Conservation (phyloP, 2,888 invertebrate species). For the Drosophila parthenogenetica region DNA sequence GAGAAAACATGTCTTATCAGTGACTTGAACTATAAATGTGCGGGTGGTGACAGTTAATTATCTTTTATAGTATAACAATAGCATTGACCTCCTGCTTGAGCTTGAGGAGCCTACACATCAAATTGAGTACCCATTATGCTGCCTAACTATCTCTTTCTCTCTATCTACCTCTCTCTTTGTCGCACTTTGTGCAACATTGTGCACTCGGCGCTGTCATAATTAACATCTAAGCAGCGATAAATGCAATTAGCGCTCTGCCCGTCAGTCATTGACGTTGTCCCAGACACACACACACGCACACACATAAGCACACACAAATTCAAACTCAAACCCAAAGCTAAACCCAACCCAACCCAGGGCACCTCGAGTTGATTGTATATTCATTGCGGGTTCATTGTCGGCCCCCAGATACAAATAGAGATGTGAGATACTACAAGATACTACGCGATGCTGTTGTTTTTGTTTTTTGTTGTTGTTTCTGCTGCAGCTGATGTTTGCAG, state of each 20-base stretch:
- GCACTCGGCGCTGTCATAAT: constrained; percentile 68
- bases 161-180: neutral
- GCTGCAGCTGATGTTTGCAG: constrained; percentile 22
- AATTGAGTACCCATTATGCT: constrained; percentile 9
- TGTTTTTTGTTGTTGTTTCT: too few species aligned
- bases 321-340: constrained; percentile 2
- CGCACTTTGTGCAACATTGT: constrained; percentile 44
- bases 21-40: constrained; percentile 21
- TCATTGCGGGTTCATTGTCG: constrained; percentile 76
- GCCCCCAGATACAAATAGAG: constrained; percentile 18
- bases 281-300: constrained; percentile 15
- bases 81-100: constrained; percentile 59
- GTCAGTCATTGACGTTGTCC: constrained; percentile 54
- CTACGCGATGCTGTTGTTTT: neutral
- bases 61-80: constrained; percentile 49
- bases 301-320: neutral
- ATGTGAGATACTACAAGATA: constrained; percentile 1
- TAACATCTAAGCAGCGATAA: constrained; percentile 76
- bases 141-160: neutral
- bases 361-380: constrained; percentile 70
- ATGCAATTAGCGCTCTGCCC: constrained; percentile 67
- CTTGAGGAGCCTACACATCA: constrained; percentile 35
- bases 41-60: constrained; percentile 37
- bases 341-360: constrained; percentile 24
- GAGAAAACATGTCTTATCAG: constrained; percentile 28